Conservation (phyloP, 2,888 invertebrate species). For the Harpagoxenus sublaevis region DNA sequence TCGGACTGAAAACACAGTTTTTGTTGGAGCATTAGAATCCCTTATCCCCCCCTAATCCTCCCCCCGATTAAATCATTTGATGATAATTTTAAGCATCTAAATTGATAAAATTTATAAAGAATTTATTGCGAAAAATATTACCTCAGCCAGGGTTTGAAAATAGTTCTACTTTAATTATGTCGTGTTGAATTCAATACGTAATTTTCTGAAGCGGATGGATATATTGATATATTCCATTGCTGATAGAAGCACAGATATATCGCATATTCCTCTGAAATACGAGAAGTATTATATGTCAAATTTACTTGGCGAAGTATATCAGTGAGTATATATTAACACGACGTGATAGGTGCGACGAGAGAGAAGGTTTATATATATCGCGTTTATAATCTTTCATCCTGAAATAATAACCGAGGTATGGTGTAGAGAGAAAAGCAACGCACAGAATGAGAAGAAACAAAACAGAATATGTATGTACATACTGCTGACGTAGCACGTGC, state of each 20-base stretch:
- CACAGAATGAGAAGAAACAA: background rate
- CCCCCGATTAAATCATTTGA: too few species aligned
- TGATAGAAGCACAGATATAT: slow-evolving; percentile 39
- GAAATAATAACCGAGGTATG: background rate
- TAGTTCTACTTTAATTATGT: background rate
- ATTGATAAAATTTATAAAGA: too few species aligned
- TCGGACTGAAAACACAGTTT: too few species aligned
- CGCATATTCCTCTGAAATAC: slow-evolving; percentile 32
- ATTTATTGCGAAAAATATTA: too few species aligned
- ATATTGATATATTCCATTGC: slow-evolving; percentile 1
- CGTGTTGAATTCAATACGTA: background rate
- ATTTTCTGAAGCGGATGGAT: background rate
- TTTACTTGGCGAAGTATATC: slow-evolving; percentile 3
- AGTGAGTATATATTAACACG: background rate
- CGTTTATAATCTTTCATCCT: slow-evolving; percentile 21
- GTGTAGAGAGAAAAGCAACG: background rate
- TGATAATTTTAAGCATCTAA: too few species aligned
- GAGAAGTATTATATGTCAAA: slow-evolving; percentile 29
- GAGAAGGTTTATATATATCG: slow-evolving; percentile 25
- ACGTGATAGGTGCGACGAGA: background rate
- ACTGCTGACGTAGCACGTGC: slow-evolving; percentile 50
- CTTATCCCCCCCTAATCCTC: too few species aligned
- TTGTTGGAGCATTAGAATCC: too few species aligned
- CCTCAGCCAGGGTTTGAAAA: background rate
- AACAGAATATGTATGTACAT: background rate